Evolutionary conservation across 2,113 vertebrate genomes (phyloP), one percentile per base, ranked within the genome.

Genomic region (Urocolius indicus): DNA sequence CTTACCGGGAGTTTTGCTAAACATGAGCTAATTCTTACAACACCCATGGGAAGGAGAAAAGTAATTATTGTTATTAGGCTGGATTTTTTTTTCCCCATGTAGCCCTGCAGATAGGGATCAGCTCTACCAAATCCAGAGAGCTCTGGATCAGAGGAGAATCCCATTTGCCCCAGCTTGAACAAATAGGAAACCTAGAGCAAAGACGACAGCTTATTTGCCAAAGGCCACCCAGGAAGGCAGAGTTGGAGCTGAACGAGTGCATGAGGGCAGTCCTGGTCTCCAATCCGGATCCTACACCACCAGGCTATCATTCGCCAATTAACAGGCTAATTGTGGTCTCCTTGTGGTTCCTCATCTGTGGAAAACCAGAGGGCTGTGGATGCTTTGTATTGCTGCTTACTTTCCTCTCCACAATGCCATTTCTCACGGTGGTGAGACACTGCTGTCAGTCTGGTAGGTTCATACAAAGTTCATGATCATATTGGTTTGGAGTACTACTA

Each of bases 21-120:
- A 96, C 69, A 90, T 94, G 96, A 95, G 88, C 88, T 94, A 96
- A 96, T 94, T 76, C 72, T 81, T 94, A 96, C 72, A 90, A 90
- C 76, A 92, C 88, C 52, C 85, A 72, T 57, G 90, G 92, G 94
- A 96, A 88, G 55, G 48, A 93, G 92, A 81, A 94, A 95, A 90
- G 76, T 81, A 84, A 94, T 96, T 93, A 72, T 54, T 86, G 38
- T 93, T 93, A 78, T 57, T 93, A 0, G 76, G 34, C 55, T 90
- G 74, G 57, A 57, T 88, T 95, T 87, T 95, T 83, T 48, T 51
- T 93, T 94, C 91, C 85, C 62, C 81, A 13, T 57, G 52, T 77
- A 81, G 38, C 65, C 45, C 57, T 84, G 83, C 41, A 84, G 58
- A 89, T 75, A 57, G 16, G 54, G 34, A 91, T 84, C 43, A 68